Evolutionary conservation across 1,140 invertebrate genomes (phyloP).

Genomic region (Linepithema humile): DNA sequence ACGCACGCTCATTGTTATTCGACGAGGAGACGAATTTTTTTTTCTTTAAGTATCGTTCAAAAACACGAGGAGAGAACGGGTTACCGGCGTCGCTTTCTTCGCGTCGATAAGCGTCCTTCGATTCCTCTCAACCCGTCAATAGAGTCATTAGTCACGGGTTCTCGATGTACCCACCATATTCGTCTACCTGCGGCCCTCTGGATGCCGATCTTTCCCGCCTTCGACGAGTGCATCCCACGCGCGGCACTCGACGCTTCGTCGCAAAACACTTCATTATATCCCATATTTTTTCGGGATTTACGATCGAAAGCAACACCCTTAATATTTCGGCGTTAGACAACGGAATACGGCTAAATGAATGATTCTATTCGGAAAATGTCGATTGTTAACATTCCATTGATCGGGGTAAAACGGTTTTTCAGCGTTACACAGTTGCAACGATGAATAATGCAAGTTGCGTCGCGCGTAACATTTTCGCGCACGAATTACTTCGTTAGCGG

Average conservation of each 20-base stretch:
- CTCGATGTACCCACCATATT: slow-evolving; percentile 73
- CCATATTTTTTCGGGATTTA: slow-evolving; percentile 41
- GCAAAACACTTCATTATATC: slow-evolving; percentile 27
- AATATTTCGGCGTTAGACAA: neutral
- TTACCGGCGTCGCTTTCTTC: slow-evolving; percentile 56
- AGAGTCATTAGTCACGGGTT: slow-evolving; percentile 79
- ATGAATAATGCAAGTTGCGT: slow-evolving; percentile 76
- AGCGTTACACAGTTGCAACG: slow-evolving; percentile 31
- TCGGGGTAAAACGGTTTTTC: slow-evolving; percentile 53
- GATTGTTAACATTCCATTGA: neutral
- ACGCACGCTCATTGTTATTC: neutral
- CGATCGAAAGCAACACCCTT: too few relatives aligned
- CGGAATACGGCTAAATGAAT: neutral
- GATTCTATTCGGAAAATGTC: neutral
- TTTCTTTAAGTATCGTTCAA: neutral
- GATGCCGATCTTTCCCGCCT: slow-evolving; percentile 19
- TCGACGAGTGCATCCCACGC: slow-evolving; percentile 58
- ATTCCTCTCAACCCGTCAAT: slow-evolving; percentile 69
- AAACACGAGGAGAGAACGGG: neutral
- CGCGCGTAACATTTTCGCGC: slow-evolving; percentile 74
- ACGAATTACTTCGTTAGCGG: slow-evolving; percentile 78
- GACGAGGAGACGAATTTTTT: neutral
- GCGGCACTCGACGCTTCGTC: slow-evolving; percentile 41
- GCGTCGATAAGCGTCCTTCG: slow-evolving; percentile 72
- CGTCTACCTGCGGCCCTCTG: slow-evolving; percentile 67